These are phyloP conservation scores for Rhinolophus sinicus DNA, from an alignment of 2,113 vertebrate species.

Conservation along the genomic window DNA sequence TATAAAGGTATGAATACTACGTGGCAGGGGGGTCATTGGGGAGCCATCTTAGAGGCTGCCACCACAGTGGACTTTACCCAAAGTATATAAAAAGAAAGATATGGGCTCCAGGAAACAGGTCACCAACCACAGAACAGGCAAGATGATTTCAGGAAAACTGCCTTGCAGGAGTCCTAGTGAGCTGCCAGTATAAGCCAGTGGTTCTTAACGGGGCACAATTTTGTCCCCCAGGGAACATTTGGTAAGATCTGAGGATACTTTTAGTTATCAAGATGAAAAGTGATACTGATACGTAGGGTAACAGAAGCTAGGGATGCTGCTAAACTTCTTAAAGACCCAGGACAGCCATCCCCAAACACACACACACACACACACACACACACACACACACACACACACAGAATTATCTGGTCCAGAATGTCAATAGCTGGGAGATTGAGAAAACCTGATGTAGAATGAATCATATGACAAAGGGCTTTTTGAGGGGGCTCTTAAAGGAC, in stretches of 20 bases:
- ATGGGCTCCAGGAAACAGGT: not conserved
- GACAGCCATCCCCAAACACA: accelerated
- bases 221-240: not conserved
- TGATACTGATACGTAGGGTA: not conserved
- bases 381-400: not conserved
- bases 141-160: not conserved
- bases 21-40: not conserved
- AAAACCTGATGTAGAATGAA: not conserved
- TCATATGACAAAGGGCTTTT: not conserved
- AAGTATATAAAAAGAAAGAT: not conserved
- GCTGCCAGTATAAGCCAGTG: accelerated
- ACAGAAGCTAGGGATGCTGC: not conserved
- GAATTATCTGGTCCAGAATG: not conserved
- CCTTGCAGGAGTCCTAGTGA: not conserved
- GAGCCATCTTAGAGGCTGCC: not conserved
- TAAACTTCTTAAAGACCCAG: not conserved
- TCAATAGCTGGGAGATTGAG: not conserved
- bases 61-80: too few relatives aligned
- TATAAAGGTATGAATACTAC: not conserved
- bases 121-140: not conserved
- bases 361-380: not conserved
- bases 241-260: not conserved
- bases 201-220: not conserved
- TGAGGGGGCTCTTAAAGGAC: not conserved
- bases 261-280: not conserved